A percentile compares a stretch with the other conserved stretches of the same genome.
Conservation (phyloP, 2,797 vertebrate genomes). For the Sebastes ruberrimus region DNA sequence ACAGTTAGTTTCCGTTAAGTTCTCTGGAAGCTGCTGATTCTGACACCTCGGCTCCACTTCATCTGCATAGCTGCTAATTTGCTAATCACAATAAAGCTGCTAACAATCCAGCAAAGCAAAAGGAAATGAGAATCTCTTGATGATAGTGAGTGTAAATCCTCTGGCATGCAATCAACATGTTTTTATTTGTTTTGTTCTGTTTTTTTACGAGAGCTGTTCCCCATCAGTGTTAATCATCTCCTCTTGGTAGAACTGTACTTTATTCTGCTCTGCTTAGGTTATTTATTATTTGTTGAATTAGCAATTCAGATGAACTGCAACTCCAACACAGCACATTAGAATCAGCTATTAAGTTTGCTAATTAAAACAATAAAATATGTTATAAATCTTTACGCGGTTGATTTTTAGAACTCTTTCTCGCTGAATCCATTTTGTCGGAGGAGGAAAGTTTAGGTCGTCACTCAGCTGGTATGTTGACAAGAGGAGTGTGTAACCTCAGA, state of each 20-base stretch:
- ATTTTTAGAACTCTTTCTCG: background rate
- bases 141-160: constrained; percentile 47
- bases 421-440: background rate
- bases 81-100: constrained; percentile 61
- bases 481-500: constrained; percentile 18
- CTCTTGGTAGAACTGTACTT: background rate
- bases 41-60: constrained; percentile 45
- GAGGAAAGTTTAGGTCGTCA: background rate
- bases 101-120: constrained; percentile 38
- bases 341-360: background rate
- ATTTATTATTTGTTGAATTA: background rate
- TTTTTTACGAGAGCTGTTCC: constrained; percentile 15
- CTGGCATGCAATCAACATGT: constrained; percentile 47
- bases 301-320: constrained; percentile 16
- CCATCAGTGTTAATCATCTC: constrained; percentile 20
- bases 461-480: constrained; percentile 24
- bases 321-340: background rate
- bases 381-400: background rate
- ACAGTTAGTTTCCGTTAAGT: constrained; percentile 31
- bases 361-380: background rate
- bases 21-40: constrained; percentile 45
- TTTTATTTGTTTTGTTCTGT: constrained; percentile 19
- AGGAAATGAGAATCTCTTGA: constrained; percentile 40
- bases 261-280: constrained; percentile 8
- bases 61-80: constrained; percentile 61